Evolutionary conservation across 1,140 invertebrate genomes (phyloP).

Genomic region (Aricia agestis): DNA sequence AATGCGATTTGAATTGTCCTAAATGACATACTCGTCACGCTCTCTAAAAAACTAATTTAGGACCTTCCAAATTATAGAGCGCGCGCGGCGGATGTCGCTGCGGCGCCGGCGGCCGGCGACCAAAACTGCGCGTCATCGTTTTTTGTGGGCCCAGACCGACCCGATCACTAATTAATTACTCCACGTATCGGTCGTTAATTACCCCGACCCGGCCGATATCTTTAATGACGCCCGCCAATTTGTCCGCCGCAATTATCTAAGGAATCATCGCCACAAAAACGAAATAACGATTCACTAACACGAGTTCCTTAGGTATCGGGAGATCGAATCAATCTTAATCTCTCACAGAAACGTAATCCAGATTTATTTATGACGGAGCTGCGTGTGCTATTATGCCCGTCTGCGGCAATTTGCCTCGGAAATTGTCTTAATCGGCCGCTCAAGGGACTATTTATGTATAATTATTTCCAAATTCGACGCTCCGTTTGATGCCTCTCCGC

Average conservation of each 20-base stretch:
- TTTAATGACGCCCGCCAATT: conserved; percentile 69
- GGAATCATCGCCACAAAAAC: conserved; percentile 64
- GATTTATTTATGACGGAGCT: conserved; percentile 73
- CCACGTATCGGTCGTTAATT: conserved; percentile 75
- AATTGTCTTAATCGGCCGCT: conserved; percentile 76
- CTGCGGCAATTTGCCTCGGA: conserved; percentile 74
- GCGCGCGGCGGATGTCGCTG: conserved; percentile 60
- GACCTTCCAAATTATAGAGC: conserved; percentile 70
- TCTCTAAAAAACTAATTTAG: conserved; percentile 68
- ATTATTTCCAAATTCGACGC: conserved; percentile 76
- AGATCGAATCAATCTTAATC: conserved; percentile 76
- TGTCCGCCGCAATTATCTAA: conserved; percentile 70
- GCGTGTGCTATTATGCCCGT: conserved; percentile 75
- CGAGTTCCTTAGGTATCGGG: conserved; percentile 41
- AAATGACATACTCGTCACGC: conserved; percentile 72
- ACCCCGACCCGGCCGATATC: conserved; percentile 52
- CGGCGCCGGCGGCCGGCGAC: conserved; percentile 58
- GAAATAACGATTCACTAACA: conserved; percentile 70
- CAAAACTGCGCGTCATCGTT: conserved; percentile 74
- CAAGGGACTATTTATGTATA: conserved; percentile 77
- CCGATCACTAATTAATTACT: conserved; percentile 73
- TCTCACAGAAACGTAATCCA: conserved; percentile 74
- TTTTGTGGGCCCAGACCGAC: conserved; percentile 60
- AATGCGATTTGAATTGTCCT: conserved; percentile 61
- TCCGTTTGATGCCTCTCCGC: conserved; percentile 75